Base-by-base conservation (phyloP, 2,797 vertebrate species). In the Fundulus diaphanus region DNA sequence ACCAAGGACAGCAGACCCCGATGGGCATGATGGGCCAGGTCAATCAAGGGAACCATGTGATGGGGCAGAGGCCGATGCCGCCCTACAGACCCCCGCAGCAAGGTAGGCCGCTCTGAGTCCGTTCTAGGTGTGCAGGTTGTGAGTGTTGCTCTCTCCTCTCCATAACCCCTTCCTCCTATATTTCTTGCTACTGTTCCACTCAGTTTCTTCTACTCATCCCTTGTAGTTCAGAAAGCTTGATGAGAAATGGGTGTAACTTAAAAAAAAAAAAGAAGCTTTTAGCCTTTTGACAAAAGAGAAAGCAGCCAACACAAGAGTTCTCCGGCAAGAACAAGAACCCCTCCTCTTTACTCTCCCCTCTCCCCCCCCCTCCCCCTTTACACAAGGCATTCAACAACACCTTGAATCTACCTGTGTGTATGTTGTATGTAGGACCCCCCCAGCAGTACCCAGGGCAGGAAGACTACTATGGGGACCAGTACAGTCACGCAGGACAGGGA, bases 391-490 rank as follows among this genome's bases (percentile, higher is more conserved):
- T 88, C 93, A 92, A 91, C 93, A 93, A 90, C 93, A 93, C 93
- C 92, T 94, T 94, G 94, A 93, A 94, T 93, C 92, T 93, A 93
- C 93, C 89, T 95, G 93, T 95, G 93, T 95, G 93, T 94, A 92
- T 95, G 93, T 94, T 96, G 96, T 96, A 97, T 97, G 94, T 96
- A 99, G 98, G 98, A 95, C 97, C 98, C 93, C 97, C 98, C 90
- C 98, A 99, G 96, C 98, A 99, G 95, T 99, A 99, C 94, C 97
- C 98, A 93, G 98, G 98, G 95, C 98, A 99, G 96, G 98, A 99
- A 95, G 98, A 99, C 95, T 99, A 99, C 96, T 99, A 99, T 94
- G 97, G 97, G 91, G 98, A 99, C 92, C 98, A 99, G 93, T 99
- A 99, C 96, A 99, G 97, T 96, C 98, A 99, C 94, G 97, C 97